Percentiles rank a stretch among this genome's conserved stretches.
Conservation (phyloP, 2,888 invertebrate genomes). For the Adelognathus sp. region DNA sequence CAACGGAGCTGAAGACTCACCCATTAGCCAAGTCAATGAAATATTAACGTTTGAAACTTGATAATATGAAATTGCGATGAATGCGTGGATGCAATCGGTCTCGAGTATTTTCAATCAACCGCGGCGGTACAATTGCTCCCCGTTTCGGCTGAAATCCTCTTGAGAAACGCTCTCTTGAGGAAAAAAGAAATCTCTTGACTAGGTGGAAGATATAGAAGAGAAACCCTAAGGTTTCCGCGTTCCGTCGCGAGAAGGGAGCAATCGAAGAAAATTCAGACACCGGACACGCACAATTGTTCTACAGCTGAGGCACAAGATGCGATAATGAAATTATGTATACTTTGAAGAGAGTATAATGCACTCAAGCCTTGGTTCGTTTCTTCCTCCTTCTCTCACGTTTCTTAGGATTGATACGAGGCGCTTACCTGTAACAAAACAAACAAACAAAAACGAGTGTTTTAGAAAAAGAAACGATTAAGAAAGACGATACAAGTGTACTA, state of each 20-base stretch:
- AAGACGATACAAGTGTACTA: too few species aligned
- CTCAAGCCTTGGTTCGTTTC: neutral
- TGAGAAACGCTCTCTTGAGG: neutral
- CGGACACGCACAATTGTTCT: neutral
- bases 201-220: too few species aligned
- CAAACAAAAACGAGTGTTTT: neutral
- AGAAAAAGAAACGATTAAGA: neutral
- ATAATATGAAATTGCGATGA: neutral
- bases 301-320: too few species aligned
- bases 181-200: too few species aligned
- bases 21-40: neutral
- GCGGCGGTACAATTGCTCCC: constrained; percentile 15
- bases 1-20: too few species aligned
- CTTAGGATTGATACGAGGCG: neutral
- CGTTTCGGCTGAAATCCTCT: neutral
- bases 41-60: neutral
- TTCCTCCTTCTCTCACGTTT: neutral
- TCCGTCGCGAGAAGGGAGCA: too few species aligned
- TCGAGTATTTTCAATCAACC: constrained; percentile 7
- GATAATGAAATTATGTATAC: too few species aligned
- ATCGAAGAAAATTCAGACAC: neutral
- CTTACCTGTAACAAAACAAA: constrained; percentile 42
- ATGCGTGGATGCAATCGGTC: neutral
- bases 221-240: too few species aligned
- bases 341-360: neutral